Evolutionary conservation across 2,888 invertebrate genomes (phyloP).

Genomic region (Uloborus plumipes): DNA sequence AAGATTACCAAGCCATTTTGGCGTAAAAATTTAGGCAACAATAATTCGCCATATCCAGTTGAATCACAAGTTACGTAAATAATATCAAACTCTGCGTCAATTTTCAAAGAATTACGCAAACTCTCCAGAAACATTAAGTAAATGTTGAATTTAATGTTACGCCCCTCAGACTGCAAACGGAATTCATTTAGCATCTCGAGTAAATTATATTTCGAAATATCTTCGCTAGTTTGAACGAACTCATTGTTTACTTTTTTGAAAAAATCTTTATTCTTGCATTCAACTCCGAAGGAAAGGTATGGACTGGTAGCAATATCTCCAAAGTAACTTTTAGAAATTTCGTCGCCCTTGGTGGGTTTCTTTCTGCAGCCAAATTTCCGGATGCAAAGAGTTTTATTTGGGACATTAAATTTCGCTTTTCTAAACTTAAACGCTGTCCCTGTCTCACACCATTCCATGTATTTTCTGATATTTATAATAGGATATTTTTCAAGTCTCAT

Average conservation of each 20-base stretch:
- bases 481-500: constrained; percentile 32
- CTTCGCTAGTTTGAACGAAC: constrained; percentile 34
- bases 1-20: constrained; percentile 31
- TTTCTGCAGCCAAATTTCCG: neutral
- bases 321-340: constrained; percentile 6
- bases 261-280: constrained; percentile 15
- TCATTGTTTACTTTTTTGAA: constrained; percentile 34
- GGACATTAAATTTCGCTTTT: constrained; percentile 28
- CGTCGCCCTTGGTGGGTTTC: neutral
- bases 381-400: constrained; percentile 38
- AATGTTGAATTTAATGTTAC: constrained; percentile 1
- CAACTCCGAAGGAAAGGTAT: constrained; percentile 44
- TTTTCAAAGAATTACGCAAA: constrained; percentile 17
- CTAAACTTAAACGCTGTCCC: constrained; percentile 51
- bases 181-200: constrained; percentile 39
- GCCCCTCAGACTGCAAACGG: neutral
- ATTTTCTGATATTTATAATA: constrained; percentile 39
- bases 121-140: constrained; percentile 23
- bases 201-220: constrained; percentile 46
- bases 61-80: constrained; percentile 49
- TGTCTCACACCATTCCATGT: constrained; percentile 47
- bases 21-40: constrained; percentile 28
- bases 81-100: constrained; percentile 31
- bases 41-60: constrained; percentile 16
- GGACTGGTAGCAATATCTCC: constrained; percentile 52